A percentile compares a stretch with the other conserved stretches of the same genome.
Conservation (phyloP, 2,888 invertebrate genomes). For the Noctua janthina region DNA sequence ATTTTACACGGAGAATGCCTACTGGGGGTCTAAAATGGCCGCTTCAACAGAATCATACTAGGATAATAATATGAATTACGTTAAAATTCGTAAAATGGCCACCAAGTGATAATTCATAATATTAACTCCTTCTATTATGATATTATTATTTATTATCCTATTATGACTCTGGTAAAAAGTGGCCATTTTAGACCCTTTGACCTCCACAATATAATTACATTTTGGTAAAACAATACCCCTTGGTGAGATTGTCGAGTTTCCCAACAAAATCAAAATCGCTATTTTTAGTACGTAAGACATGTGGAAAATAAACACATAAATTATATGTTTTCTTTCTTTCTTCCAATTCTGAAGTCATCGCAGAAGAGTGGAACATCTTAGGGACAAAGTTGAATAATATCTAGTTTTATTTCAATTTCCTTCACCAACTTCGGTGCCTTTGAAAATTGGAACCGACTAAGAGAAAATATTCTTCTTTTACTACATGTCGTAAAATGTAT, state of each 20-base stretch:
- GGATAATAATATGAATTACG: no score
- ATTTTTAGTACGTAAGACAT: not conserved
- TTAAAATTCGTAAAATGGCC: no score
- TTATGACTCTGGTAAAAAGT: no score
- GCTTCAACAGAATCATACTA: no score
- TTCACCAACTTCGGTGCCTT: not conserved
- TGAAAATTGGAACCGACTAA: not conserved
- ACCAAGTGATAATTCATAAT: no score
- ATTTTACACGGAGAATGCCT: not conserved
- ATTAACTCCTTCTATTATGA: no score
- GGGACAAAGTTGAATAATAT: not conserved
- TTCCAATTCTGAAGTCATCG: not conserved
- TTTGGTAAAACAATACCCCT: not conserved
- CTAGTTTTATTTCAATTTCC: not conserved
- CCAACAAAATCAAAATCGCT: not conserved
- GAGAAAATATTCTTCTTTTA: not conserved
- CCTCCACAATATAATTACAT: not conserved
- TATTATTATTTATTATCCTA: no score
- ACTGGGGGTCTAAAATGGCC: not conserved
- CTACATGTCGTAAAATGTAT: slow-evolving; percentile 7
- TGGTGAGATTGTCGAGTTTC: not conserved
- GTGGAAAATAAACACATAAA: not conserved
- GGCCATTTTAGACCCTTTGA: no score
- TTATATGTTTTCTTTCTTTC: not conserved
- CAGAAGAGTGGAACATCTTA: not conserved